These are phyloP conservation scores for Halictus rubicundus DNA, from an alignment of 1,140 invertebrate genomes.

Conservation along the genomic window DNA sequence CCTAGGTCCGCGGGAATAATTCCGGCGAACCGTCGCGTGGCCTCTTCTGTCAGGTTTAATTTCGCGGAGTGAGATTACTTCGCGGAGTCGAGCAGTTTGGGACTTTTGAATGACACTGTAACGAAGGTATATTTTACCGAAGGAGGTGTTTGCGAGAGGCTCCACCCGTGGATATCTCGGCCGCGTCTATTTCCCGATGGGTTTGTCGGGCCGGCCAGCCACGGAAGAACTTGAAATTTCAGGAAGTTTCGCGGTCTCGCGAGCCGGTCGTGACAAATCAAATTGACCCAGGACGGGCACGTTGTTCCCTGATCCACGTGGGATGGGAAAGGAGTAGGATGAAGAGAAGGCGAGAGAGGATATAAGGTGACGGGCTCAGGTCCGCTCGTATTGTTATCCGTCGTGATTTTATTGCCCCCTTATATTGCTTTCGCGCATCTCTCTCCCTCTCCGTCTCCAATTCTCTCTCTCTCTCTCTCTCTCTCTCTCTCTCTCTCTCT, in stretches of 20 bases:
- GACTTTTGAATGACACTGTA: background rate
- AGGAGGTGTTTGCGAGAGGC: too few relatives aligned
- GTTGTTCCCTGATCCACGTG: slow-evolving; percentile 1
- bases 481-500: background rate
- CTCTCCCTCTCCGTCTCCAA: background rate
- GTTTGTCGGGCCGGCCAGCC: background rate
- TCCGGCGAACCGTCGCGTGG: too few relatives aligned
- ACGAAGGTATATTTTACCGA: background rate
- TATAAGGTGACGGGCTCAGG: slow-evolving; percentile 48
- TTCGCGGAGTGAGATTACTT: too few relatives aligned
- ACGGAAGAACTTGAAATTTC: slow-evolving; percentile 49
- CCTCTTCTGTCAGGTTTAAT: too few relatives aligned
- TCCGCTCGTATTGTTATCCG: slow-evolving; percentile 60
- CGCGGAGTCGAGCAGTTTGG: too few relatives aligned
- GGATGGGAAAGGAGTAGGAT: background rate
- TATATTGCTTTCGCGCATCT: slow-evolving; percentile 60
- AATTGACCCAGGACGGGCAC: slow-evolving; percentile 55
- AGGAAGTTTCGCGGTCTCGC: slow-evolving; percentile 37
- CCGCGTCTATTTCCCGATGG: slow-evolving; percentile 52
- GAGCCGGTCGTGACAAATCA: slow-evolving; percentile 43
- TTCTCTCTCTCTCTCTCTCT: slow-evolving; percentile 45
- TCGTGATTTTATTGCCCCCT: slow-evolving; percentile 68
- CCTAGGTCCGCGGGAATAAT: too few relatives aligned
- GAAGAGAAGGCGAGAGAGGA: slow-evolving; percentile 24
- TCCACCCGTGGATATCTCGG: background rate